Base-by-base conservation (phyloP, 2,113 vertebrate species). In the Rhagologus leucostigma region DNA sequence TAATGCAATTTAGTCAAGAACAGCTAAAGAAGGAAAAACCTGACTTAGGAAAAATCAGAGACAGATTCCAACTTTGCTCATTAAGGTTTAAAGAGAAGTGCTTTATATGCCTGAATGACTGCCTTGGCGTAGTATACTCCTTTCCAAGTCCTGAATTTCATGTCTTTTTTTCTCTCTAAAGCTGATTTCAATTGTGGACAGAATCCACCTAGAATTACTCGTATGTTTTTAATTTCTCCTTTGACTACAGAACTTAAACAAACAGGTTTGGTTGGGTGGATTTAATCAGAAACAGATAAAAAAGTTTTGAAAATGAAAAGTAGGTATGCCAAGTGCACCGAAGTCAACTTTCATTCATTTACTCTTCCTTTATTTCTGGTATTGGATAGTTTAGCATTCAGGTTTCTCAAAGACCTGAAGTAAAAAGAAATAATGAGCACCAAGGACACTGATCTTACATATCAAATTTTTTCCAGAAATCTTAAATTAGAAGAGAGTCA, bases 21-120 rank as follows among this genome's bases (percentile, higher is more conserved):
- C n/a, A 85, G 59, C 57, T 88, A 80, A 79, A 93, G 85, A 81
- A 85, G 39, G 33, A 78, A 95, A 96, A 90, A 70, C n/a, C 33
- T 59, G 71, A 90, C 26, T 80, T 65, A 47, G 26, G 64, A 78
- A 92, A 86, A 87, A 78, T 47, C 27, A 37, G 29, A 88, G 57
- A 65, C 33, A 82, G 39, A 87, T 70, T 92, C 62, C 70, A 93
- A 37, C 27, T 87, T 91, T 69, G 18, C 81, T 81, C 1, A 1
- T 79, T 82, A 81, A 75, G 35, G 22, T 84, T 87, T 90, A 46
- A 77, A 57, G 68, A 67, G 73, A 88, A 93, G 30, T 70, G 55
- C 10, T 92, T 87, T 39, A 56, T n/a, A 41, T 73, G 69, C n/a
- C 33, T 75, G 35, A 77, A 52, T 29, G 21, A 78, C 11, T 80